Evolutionary conservation across 1,140 invertebrate species (phyloP).

Genomic region (Dolichoris vasculosae): DNA sequence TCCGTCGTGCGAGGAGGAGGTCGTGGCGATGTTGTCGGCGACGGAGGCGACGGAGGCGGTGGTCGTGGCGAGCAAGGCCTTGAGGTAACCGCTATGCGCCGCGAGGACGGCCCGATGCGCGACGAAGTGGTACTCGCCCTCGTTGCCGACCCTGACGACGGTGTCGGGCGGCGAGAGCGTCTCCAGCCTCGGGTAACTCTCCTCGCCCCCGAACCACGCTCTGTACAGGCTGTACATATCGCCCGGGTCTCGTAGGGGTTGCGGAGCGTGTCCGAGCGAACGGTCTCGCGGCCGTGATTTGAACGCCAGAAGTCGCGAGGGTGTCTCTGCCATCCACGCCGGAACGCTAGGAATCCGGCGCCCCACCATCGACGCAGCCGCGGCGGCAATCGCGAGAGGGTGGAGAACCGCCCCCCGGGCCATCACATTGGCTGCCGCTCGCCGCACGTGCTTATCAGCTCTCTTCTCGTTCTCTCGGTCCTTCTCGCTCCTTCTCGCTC

Average conservation of each 20-base stretch:
- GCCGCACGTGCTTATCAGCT: slow-evolving; percentile 57
- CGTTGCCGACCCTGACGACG: slow-evolving; percentile 78
- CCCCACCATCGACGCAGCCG: slow-evolving; percentile 52
- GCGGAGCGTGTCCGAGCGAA: slow-evolving; percentile 43
- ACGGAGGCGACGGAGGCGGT: slow-evolving; percentile 61
- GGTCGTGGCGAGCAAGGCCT: slow-evolving; percentile 66
- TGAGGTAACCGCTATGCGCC: slow-evolving; percentile 81
- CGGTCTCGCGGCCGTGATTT: slow-evolving; percentile 67
- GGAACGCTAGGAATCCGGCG: slow-evolving; percentile 18
- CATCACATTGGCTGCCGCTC: slow-evolving; percentile 67
- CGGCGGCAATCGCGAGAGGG: slow-evolving; percentile 47
- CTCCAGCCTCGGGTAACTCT: slow-evolving; percentile 65
- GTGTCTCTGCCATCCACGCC: neutral
- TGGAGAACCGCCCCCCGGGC: slow-evolving; percentile 68
- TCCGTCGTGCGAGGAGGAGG: slow-evolving; percentile 38
- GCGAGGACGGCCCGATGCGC: slow-evolving; percentile 81
- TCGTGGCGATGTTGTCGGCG: slow-evolving; percentile 21
- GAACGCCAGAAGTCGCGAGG: slow-evolving; percentile 66
- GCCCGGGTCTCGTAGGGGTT: neutral
- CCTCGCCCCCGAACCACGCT: slow-evolving; percentile 77
- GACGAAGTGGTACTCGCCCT: slow-evolving; percentile 79
- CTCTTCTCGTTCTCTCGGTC: slow-evolving; percentile 22
- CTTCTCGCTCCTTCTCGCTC: neutral
- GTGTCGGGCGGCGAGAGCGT: slow-evolving; percentile 77
- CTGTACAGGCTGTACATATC: slow-evolving; percentile 78